Base-by-base conservation (phyloP, 2,888 invertebrate species). In the Endomychus coccineus region DNA sequence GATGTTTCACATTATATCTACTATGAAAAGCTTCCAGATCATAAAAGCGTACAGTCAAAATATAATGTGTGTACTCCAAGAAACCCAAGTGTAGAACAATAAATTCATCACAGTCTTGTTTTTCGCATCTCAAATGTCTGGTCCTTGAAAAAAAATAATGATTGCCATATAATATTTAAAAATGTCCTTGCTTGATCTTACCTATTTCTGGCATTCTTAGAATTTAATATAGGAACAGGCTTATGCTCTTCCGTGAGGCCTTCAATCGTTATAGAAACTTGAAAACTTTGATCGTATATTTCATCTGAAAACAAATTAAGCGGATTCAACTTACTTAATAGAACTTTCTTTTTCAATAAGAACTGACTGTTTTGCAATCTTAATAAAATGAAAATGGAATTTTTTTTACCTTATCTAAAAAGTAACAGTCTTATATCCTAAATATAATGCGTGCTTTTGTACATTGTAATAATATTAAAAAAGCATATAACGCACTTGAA, bases 61-160 rank as follows among this genome's bases (percentile, higher is more conserved):
- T 77, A 62, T 95, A 95, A 62, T 86, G 85, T 1, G 83, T 80
- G 64, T 84, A 94, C 56, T 91, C 88, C 23, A 95, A 69, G 48
- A 83, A 88, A 12, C 91, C 91, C 40, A 96, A 71, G 67, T 96
- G 96, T 31, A 92, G 69, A 0, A 91, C 76, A 46, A 88, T 83
- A 45, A 95, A 80, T 57, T 91, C 89, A 42, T 88, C 85, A 64
- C 96, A 96, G 12, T 72, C 71, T 63, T 85, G 80, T 49, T 80
- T 74, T 53, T 78, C 78, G 61, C 94, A 95, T 42, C 78, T 77
- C 17, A 95, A 68, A 59, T 87, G 84, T 47, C 88, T 74, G 0
- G 89, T 88, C 52, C 87, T 83, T 60, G 6, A 39, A 30, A 4
- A 9, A 4, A 15, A 9, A 9, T 10, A 9, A 10, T 25, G 7